Conservation (phyloP, 2,888 invertebrate genomes). For the Flexamia atlantica region DNA sequence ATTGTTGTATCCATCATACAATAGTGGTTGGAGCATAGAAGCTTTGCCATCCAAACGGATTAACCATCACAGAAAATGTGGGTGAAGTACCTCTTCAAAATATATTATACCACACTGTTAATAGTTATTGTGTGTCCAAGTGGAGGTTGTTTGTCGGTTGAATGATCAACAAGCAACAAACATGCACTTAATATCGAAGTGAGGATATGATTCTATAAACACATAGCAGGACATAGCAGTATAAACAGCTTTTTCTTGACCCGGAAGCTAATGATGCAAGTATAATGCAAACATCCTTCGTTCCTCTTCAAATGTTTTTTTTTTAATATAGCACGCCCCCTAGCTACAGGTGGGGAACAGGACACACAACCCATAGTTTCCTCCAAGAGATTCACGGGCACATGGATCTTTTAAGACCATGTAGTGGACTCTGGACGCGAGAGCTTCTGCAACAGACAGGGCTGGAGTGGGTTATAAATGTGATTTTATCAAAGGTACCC, state of each 20-base stretch:
- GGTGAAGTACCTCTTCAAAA: conserved; percentile 17
- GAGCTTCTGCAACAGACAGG: too few species aligned
- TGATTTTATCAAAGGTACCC: too few species aligned
- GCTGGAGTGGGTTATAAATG: too few species aligned
- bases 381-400: too few species aligned
- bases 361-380: too few species aligned
- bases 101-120: too few species aligned
- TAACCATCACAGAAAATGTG: neutral
- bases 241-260: neutral
- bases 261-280: neutral
- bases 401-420: too few species aligned
- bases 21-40: conserved; percentile 32
- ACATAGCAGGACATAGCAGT: neutral
- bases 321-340: neutral
- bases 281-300: neutral
- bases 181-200: neutral
- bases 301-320: conserved; percentile 1
- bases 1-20: conserved; percentile 14
- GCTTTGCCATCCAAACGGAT: neutral
- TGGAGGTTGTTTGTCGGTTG: too few species aligned
- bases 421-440: too few species aligned
- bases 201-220: neutral
- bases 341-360: too few species aligned
- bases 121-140: neutral
- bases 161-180: too few species aligned